Evolutionary conservation across 2,888 invertebrate species (phyloP).

Genomic region (Spialia ferax): DNA sequence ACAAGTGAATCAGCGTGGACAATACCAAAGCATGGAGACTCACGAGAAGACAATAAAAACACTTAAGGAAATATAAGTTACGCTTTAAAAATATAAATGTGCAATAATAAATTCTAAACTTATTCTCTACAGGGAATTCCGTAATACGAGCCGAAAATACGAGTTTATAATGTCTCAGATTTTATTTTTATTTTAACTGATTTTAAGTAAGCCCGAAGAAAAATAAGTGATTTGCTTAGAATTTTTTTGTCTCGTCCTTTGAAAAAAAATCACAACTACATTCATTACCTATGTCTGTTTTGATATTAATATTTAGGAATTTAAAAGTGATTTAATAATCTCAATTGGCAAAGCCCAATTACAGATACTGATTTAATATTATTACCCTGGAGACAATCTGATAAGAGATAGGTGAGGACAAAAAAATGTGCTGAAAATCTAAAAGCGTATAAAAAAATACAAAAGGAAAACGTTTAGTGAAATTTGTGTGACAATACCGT

Average conservation of each 20-base stretch:
- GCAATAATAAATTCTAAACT: slow-evolving; percentile 6
- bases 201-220: too few species aligned
- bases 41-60: neutral
- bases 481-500: neutral
- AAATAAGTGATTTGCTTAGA: too few species aligned
- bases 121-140: neutral
- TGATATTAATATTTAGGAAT: too few species aligned
- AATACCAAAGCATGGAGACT: slow-evolving; percentile 4
- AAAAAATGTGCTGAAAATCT: neutral
- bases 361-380: too few species aligned
- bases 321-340: too few species aligned
- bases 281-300: too few species aligned
- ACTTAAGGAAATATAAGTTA: slow-evolving; percentile 16
- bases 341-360: too few species aligned
- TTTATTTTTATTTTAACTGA: too few species aligned
- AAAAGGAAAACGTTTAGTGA: neutral
- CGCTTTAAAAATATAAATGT: slow-evolving; percentile 14
- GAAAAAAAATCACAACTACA: too few species aligned
- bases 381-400: neutral
- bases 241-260: too few species aligned
- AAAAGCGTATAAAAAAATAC: neutral
- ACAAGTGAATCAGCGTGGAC: slow-evolving; percentile 27
- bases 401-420: neutral
- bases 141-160: too few species aligned
- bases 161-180: too few species aligned